These are phyloP conservation scores for Rafetus swinhoei DNA, from an alignment of 2,113 vertebrate species.

Conservation along the genomic window DNA sequence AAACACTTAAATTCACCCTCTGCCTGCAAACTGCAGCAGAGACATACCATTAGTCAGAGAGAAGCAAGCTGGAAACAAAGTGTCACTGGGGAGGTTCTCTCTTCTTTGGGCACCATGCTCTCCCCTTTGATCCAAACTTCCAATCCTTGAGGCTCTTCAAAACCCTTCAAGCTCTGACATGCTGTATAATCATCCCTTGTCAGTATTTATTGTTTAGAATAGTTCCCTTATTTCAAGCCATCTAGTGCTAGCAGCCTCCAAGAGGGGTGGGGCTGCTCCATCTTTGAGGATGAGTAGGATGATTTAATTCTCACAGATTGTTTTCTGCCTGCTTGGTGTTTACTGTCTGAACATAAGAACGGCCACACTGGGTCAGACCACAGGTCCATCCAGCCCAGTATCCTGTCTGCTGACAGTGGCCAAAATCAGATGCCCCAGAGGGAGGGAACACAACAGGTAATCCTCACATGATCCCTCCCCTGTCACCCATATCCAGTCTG, in stretches of 20 bases:
- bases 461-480: no score
- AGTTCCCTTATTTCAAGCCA: not conserved
- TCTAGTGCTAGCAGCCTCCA: not conserved
- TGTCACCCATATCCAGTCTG: rapidly evolving
- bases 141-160: not conserved
- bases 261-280: not conserved
- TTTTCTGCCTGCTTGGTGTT: not conserved
- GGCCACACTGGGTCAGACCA: no score
- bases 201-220: not conserved
- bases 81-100: no score
- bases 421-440: no score
- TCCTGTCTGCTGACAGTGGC: no score
- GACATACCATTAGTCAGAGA: not conserved
- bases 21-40: not conserved
- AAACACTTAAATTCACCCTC: not conserved
- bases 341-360: no score
- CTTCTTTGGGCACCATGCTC: not conserved
- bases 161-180: not conserved
- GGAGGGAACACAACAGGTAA: no score
- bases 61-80: not conserved
- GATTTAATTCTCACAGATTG: rapidly evolving
- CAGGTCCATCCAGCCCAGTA: no score
- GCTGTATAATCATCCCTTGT: not conserved
- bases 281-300: not conserved
- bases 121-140: not conserved